Conservation (phyloP, 2,797 vertebrate genomes). For the Parauchenoglanis punctatus region DNA sequence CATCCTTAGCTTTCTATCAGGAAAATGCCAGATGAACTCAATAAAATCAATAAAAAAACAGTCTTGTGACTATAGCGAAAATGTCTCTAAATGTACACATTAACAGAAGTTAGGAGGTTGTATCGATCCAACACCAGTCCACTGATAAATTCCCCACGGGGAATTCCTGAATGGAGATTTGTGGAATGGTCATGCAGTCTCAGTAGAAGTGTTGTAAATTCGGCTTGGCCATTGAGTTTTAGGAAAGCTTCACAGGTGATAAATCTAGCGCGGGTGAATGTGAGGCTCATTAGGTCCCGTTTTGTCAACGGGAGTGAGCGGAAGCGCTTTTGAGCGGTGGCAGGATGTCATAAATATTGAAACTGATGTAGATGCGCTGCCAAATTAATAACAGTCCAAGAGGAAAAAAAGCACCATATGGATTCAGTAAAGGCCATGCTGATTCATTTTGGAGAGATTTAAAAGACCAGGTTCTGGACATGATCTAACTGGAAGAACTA, state of each 20-base stretch:
- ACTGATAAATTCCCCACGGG: neutral
- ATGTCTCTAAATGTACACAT: conserved; percentile 12
- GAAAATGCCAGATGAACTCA: neutral
- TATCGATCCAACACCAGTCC: neutral
- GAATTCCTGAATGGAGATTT: neutral
- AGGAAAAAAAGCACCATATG: conserved; percentile 12
- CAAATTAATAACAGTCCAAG: conserved; percentile 59
- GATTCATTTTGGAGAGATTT: neutral
- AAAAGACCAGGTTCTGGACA: neutral
- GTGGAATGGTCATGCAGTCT: neutral
- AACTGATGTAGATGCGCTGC: conserved; percentile 62
- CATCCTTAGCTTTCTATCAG: neutral
- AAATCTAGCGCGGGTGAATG: neutral
- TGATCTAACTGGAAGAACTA: neutral
- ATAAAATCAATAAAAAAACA: neutral
- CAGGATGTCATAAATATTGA: conserved; percentile 58
- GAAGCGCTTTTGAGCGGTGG: conserved; percentile 47
- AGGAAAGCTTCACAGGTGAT: conserved; percentile 5
- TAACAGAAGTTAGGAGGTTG: neutral
- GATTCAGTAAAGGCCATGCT: neutral
- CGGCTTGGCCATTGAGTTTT: neutral
- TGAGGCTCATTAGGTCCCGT: neutral
- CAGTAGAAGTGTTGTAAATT: conserved; percentile 8
- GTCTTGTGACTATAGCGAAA: neutral
- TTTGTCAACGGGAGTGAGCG: conserved; percentile 38